Conservation (phyloP, 2,113 vertebrate species). For the Tetrax tetrax region DNA sequence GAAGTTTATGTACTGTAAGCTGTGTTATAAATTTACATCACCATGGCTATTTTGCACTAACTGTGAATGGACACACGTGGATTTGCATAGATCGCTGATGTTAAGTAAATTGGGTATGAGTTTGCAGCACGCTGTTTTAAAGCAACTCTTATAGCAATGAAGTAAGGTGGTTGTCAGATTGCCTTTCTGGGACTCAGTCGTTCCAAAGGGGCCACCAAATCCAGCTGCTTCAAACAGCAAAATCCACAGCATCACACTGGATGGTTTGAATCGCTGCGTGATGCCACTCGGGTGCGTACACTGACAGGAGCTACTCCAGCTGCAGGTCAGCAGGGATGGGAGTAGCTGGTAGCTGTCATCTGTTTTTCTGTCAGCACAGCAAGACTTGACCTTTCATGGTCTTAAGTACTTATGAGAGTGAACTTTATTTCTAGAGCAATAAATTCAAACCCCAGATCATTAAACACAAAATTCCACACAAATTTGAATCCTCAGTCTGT, state of each 20-base stretch:
- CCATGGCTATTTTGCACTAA: background rate
- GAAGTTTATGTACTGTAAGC: background rate
- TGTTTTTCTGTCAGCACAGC: background rate
- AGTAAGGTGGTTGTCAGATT: background rate
- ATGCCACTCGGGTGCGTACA: accelerated
- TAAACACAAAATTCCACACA: background rate
- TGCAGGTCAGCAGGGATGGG: background rate
- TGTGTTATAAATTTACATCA: background rate
- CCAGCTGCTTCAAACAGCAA: background rate
- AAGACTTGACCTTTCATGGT: background rate
- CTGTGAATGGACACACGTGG: background rate
- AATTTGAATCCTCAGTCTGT: background rate
- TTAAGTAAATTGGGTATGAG: background rate
- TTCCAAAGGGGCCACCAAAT: background rate
- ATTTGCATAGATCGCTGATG: background rate
- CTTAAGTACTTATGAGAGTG: background rate
- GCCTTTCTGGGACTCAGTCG: background rate
- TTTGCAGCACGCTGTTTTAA: background rate
- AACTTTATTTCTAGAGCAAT: background rate
- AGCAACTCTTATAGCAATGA: background rate
- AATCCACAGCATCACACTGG: background rate
- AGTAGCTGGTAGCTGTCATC: background rate
- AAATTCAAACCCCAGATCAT: background rate
- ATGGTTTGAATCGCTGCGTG: background rate
- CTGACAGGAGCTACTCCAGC: background rate